phyloP scores from a whole-genome alignment of 64 coral and sea anemone genomes.

The Pachyseris speciosa region DNA sequence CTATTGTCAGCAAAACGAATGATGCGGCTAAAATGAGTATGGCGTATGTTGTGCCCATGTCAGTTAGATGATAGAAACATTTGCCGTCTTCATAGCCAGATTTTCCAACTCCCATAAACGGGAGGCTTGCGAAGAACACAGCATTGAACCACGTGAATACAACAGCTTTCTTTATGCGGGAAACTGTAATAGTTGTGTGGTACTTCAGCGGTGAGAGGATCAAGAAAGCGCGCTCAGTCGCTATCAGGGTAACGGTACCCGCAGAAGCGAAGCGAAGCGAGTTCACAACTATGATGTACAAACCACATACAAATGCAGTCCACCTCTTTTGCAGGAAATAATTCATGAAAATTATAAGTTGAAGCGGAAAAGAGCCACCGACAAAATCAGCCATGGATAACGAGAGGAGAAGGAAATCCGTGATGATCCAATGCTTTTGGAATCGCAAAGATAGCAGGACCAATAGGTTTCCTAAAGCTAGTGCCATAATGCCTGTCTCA shows the following conservation, averaged over 20 bases:
- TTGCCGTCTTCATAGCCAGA: conserved; percentile 70
- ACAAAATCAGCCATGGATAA: conserved; percentile 88
- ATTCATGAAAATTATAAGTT: conserved; percentile 90
- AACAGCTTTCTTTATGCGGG: conserved; percentile 63
- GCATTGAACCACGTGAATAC: conserved; percentile 74
- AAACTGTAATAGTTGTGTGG: conserved; percentile 80
- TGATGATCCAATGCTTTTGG: conserved; percentile 77
- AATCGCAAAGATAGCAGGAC: conserved; percentile 75
- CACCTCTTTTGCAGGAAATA: conserved; percentile 74
- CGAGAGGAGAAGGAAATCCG: conserved; percentile 83
- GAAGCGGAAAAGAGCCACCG: conserved; percentile 72
- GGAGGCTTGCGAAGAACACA: conserved; percentile 54
- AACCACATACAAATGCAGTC: conserved; percentile 64
- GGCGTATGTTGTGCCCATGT: conserved; percentile 67
- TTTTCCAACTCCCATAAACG: conserved; percentile 65
- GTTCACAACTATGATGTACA: conserved; percentile 59
- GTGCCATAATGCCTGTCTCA: conserved; percentile 49
- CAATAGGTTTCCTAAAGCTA: conserved; percentile 76
- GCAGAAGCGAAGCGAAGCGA: conserved; percentile 88
- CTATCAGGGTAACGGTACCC: conserved; percentile 83
- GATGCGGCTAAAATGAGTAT: conserved; percentile 63
- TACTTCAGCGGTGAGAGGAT: conserved; percentile 82
- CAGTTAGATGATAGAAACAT: conserved; percentile 83
- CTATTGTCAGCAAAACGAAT: conserved; percentile 70
- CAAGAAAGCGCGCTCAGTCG: conserved; percentile 74